These are phyloP conservation scores for Trichomycterus rosablanca DNA, from an alignment of 2,113 vertebrate species.

Conservation along the genomic window DNA sequence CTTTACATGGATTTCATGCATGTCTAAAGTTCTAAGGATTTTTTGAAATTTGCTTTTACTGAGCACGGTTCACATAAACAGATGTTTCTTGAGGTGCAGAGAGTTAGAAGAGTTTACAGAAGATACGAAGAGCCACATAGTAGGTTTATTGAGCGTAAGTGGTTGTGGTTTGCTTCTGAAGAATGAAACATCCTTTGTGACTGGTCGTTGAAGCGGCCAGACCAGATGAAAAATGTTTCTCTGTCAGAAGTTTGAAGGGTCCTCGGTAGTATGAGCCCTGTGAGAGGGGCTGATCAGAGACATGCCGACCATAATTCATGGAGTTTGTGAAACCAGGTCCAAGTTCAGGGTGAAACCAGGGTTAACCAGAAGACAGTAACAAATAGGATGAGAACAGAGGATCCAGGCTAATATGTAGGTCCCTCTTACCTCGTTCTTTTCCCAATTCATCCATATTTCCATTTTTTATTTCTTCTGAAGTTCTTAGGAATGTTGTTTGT, in stretches of 20 bases:
- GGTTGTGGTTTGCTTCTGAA: slow-evolving; percentile 20
- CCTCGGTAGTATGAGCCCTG: slow-evolving; percentile 25
- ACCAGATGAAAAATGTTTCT: slow-evolving; percentile 34
- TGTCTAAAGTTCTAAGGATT: no score
- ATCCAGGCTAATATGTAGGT: background rate
- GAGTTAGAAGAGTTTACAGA: background rate
- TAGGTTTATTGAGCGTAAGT: slow-evolving; percentile 15
- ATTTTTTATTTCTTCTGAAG: no score
- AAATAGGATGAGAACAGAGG: background rate
- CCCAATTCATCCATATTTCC: no score
- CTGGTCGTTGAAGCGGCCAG: slow-evolving; percentile 16
- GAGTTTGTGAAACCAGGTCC: slow-evolving; percentile 52
- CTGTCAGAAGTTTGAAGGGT: slow-evolving; percentile 51
- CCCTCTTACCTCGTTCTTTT: no score
- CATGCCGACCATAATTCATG: slow-evolving; percentile 58
- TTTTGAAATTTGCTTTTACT: no score
- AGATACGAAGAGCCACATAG: background rate
- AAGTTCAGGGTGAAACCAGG: slow-evolving; percentile 61
- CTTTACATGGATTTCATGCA: no score
- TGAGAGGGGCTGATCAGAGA: slow-evolving; percentile 34
- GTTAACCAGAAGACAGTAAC: slow-evolving; percentile 55
- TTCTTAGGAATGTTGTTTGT: no score
- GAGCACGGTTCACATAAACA: no score
- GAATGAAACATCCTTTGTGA: slow-evolving; percentile 20
- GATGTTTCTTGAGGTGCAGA: background rate